phyloP scores from a whole-genome alignment of 2,888 invertebrate species.

The Troglohyphantes excavatus region DNA sequence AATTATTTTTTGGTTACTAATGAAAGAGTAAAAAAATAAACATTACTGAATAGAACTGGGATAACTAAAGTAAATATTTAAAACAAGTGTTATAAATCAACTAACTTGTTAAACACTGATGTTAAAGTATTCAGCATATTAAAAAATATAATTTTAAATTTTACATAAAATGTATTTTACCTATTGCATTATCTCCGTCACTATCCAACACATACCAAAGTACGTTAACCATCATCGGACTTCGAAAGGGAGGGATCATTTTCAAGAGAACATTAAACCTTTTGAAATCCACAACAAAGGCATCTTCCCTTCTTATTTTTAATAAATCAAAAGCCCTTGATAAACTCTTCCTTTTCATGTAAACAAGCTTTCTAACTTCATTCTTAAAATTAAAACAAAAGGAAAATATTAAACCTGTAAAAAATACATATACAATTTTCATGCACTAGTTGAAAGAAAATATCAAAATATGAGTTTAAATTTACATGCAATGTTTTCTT shows the following conservation, averaged over 20 bases:
- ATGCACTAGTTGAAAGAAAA: not conserved
- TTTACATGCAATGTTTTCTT: not conserved
- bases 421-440: no score
- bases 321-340: constrained; percentile 83
- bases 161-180: constrained; percentile 79
- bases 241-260: constrained; percentile 81
- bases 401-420: no score
- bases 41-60: no score
- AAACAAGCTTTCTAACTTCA: constrained; percentile 81
- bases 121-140: no score
- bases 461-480: not conserved
- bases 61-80: no score
- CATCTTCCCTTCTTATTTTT: constrained; percentile 71
- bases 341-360: constrained; percentile 82
- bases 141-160: no score
- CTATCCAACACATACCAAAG: constrained; percentile 83
- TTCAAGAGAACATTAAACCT: constrained; percentile 82
- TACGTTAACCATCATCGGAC: constrained; percentile 81
- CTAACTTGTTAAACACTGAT: no score
- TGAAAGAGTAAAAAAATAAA: no score
- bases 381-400: constrained; percentile 59
- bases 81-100: no score
- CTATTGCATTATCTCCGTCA: constrained; percentile 81
- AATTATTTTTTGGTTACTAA: no score
- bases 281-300: constrained; percentile 81